Conservation (phyloP, 2,113 vertebrate species). For the Hippocampus guttulatus region DNA sequence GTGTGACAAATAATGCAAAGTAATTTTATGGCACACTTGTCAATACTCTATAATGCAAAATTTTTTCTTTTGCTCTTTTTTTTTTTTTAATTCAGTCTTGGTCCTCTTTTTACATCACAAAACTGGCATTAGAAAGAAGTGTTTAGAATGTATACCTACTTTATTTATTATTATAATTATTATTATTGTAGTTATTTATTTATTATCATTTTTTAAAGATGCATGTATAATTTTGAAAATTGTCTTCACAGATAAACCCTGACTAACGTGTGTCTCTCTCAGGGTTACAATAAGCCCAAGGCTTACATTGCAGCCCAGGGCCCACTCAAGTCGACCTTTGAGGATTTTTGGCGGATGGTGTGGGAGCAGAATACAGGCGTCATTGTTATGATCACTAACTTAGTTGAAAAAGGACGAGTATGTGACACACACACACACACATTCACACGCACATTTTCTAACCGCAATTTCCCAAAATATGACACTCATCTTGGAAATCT, state of each 20-base stretch:
- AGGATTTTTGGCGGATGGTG: constrained; percentile 99
- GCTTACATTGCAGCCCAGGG: constrained; percentile 97
- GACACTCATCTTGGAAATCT: too few relatives aligned
- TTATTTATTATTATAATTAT: too few relatives aligned
- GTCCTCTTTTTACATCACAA: too few relatives aligned
- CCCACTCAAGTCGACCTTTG: constrained; percentile 96
- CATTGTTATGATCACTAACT: constrained; percentile 98
- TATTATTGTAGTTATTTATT: too few relatives aligned
- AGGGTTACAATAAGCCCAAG: constrained; percentile 96
- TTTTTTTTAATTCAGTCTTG: too few relatives aligned
- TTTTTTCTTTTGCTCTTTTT: neutral
- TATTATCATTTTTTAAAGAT: too few relatives aligned
- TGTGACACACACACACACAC: constrained; percentile 41
- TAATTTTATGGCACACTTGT: neutral
- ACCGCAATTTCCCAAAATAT: too few relatives aligned
- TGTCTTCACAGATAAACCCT: neutral
- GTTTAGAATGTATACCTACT: too few relatives aligned
- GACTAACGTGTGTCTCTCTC: constrained; percentile 22
- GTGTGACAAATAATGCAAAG: neutral
- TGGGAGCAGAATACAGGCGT: constrained; percentile 97
- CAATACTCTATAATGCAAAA: neutral
- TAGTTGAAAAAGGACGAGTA: constrained; percentile 98
- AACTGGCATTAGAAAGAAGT: too few relatives aligned
- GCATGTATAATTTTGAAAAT: neutral
- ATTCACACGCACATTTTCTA: too few relatives aligned